Evolutionary conservation across 2,888 invertebrate genomes (phyloP).

Genomic region (Drosophila buzzatii): DNA sequence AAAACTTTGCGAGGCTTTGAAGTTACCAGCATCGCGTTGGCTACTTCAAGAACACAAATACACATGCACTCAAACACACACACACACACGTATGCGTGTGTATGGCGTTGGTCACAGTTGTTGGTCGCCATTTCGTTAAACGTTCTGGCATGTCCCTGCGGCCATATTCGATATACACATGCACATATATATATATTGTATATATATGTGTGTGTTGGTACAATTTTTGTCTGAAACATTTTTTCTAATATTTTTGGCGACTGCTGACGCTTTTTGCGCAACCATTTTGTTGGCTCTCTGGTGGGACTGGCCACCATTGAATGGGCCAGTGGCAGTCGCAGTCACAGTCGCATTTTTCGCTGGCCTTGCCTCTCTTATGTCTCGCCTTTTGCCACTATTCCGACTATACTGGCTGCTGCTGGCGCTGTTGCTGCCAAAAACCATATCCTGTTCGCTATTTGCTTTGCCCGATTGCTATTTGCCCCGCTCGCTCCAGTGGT

Average conservation of each 20-base stretch:
- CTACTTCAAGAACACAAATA: slow-evolving; percentile 32
- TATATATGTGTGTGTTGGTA: slow-evolving; percentile 28
- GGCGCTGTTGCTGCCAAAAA: slow-evolving; percentile 66
- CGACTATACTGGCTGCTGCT: slow-evolving; percentile 30
- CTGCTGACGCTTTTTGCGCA: slow-evolving; percentile 77
- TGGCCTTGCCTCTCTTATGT: slow-evolving; percentile 61
- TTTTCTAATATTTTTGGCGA: slow-evolving; percentile 77
- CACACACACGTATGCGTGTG: neutral
- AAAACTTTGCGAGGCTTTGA: slow-evolving; percentile 58
- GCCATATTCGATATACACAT: slow-evolving; percentile 44
- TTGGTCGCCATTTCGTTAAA: slow-evolving; percentile 70
- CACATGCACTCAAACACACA: neutral
- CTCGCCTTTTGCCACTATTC: slow-evolving; percentile 69
- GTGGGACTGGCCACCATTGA: slow-evolving; percentile 38
- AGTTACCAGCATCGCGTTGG: slow-evolving; percentile 45
- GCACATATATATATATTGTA: slow-evolving; percentile 14
- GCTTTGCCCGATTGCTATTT: slow-evolving; percentile 82
- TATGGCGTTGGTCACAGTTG: slow-evolving; percentile 41
- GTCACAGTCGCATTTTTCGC: slow-evolving; percentile 66
- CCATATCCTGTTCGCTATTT: slow-evolving; percentile 80
- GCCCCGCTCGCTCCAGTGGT: slow-evolving; percentile 52
- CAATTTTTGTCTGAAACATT: slow-evolving; percentile 45
- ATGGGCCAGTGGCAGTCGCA: slow-evolving; percentile 38
- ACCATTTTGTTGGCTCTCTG: slow-evolving; percentile 72
- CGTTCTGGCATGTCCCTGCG: slow-evolving; percentile 65